These are phyloP conservation scores for Pristionchus arcanus DNA, from an alignment of 2,888 invertebrate species.

Conservation along the genomic window DNA sequence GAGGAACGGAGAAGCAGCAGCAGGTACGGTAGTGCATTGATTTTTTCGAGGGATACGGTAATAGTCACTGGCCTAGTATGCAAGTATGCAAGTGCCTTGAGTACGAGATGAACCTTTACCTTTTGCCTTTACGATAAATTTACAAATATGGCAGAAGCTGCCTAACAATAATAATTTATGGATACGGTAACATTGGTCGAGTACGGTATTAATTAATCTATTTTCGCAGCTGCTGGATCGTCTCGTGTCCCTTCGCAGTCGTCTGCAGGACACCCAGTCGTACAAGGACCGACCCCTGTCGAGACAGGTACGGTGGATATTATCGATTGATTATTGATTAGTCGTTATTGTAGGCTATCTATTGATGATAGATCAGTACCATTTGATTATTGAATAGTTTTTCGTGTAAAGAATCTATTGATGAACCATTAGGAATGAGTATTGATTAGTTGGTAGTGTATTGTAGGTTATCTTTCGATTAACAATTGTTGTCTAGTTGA, in stretches of 20 bases:
- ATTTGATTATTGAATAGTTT: neutral
- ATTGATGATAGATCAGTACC: neutral
- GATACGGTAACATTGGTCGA: neutral
- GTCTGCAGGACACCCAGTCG: slow-evolving; percentile 50
- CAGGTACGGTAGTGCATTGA: slow-evolving; percentile 36
- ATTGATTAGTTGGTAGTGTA: neutral
- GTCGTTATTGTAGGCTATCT: neutral
- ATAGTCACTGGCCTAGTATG: no score
- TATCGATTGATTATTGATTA: slow-evolving; percentile 4
- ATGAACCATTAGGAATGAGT: neutral
- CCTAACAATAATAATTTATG: no score
- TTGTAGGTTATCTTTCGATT: neutral
- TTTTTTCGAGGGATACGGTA: no score
- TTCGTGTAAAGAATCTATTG: no score
- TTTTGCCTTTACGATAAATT: no score
- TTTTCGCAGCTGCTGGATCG: slow-evolving; percentile 46
- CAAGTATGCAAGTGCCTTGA: no score
- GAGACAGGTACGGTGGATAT: slow-evolving; percentile 44
- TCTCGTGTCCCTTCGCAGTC: slow-evolving; percentile 37
- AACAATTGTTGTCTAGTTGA: neutral
- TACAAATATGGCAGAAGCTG: no score
- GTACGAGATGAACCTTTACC: no score
- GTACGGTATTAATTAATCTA: neutral
- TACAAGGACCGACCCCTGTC: slow-evolving; percentile 53
- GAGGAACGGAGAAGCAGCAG: slow-evolving; percentile 38